Evolutionary conservation across 2,888 invertebrate genomes (phyloP), one percentile per base, ranked within the genome.

Genomic region (Seira sanloemensis): DNA sequence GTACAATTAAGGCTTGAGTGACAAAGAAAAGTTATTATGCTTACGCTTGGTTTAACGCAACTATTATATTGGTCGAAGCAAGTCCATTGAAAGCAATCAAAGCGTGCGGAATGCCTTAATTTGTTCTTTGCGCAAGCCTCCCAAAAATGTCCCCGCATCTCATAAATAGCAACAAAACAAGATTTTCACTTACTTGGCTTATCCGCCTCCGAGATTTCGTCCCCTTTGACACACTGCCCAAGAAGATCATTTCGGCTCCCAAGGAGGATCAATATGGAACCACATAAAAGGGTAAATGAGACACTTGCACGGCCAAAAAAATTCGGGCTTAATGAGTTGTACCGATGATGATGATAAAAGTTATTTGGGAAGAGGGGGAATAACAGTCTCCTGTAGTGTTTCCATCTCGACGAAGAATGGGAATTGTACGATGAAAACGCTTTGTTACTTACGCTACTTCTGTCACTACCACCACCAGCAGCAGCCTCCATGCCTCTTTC

Each of bases 131-230:
- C n/a, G n/a, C n/a, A n/a, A n/a, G n/a, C n/a, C n/a, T n/a, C n/a
- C n/a, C n/a, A n/a, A n/a, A n/a, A n/a, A n/a, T n/a, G n/a, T n/a
- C n/a, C n/a, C n/a, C n/a, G n/a, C n/a, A n/a, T n/a, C n/a, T n/a
- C n/a, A n/a, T n/a, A n/a, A n/a, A n/a, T n/a, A n/a, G n/a, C n/a
- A n/a, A n/a, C n/a, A n/a, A n/a, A n/a, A n/a, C n/a, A n/a, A n/a
- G n/a, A n/a, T n/a, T n/a, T n/a, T n/a, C n/a, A n/a, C n/a, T n/a
- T 87, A 88, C 88, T 87, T 87, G 88, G 88, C 85, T 87, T 87
- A 84, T 88, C 87, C 50, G 88, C 88, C 67, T 88, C 88, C 37
- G 86, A 78, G 84, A 88, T 87, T 76, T 86, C 87, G 79, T 88
- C 88, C 54, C 81, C 86, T 74, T 73, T 84, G 76, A 80, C 78